Evolutionary conservation across 2,113 vertebrate genomes (phyloP), one percentile per base, ranked within the genome.

Genomic region (Corapipo altera): DNA sequence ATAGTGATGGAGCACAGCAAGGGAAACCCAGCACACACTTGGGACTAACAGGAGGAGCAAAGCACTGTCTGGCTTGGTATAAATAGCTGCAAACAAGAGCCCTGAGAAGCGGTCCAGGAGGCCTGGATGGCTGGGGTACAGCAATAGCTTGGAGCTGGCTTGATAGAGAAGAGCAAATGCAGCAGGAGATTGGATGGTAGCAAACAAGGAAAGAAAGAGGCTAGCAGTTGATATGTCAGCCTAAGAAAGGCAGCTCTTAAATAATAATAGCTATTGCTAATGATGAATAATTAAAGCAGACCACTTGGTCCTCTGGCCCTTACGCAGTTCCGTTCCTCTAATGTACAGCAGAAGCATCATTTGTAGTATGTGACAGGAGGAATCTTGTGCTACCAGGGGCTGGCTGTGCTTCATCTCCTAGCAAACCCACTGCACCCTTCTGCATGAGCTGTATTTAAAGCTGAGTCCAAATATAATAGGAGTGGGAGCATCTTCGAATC

Each of bases 221-320:
- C 30, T 35, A 88, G 55, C 48, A 80, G 75, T 69, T 72, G 85
- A 62, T 55, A 54, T 35, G 61, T 39, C 85, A 84, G 72, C 24
- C 74, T n/a, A 59, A 85, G 44, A 88, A 92, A 30, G 27, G 43
- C 27, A 89, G 48, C 21, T 94, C 27, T 94, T 88, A 79, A 91
- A 85, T 80, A 91, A 48, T 77, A 91, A 77, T 30, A 90, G 78
- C 43, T 85, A 28, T 12, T 41, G 67, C 55, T 85, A 92, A 83
- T 6, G n/a, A 80, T 94, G 67, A 90, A 93, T 93, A 85, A 95
- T 92, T 90, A 76, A 90, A 90, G 82, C 54, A 79, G 74, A 76
- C n/a, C 73, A 61, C 76, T 94, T 44, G 43, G 65, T 81, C 65
- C 37, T 87, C 62, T 11, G 27, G 81, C 46, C 49, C 74, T 82